Percentiles rank a stretch among this genome's conserved stretches.
These are phyloP conservation scores for Odontocerum albicorne DNA, from an alignment of 2,888 invertebrate genomes.

Conservation along the genomic window DNA sequence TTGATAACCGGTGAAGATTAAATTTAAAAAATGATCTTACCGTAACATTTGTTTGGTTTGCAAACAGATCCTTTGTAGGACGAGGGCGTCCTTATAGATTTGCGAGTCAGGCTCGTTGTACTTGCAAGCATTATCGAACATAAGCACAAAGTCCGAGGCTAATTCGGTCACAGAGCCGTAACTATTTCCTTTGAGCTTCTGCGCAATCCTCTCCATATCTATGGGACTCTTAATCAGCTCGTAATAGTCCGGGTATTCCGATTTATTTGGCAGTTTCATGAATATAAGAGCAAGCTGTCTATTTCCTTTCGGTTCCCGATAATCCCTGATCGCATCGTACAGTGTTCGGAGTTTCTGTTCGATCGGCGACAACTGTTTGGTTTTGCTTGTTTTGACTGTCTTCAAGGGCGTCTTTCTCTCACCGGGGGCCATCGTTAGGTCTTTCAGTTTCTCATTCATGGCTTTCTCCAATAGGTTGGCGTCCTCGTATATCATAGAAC, in stretches of 20 bases:
- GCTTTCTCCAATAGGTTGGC: conserved; percentile 86
- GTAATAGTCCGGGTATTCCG: conserved; percentile 96
- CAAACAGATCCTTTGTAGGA: conserved; percentile 86
- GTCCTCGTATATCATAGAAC: conserved; percentile 93
- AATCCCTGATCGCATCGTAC: conserved; percentile 88
- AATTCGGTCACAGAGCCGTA: conserved; percentile 87
- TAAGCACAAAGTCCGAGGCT: conserved; percentile 84
- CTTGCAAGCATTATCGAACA: conserved; percentile 97
- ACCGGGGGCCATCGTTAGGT: conserved; percentile 62
- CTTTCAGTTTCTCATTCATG: conserved; percentile 79
- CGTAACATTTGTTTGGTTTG: conserved; percentile 89
- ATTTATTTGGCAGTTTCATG: conserved; percentile 90
- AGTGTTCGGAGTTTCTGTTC: conserved; percentile 82
- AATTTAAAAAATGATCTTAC: conserved; percentile 45
- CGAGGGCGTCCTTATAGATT: conserved; percentile 94
- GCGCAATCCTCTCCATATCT: conserved; percentile 92
- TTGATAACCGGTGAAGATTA: too few species aligned
- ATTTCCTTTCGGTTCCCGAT: conserved; percentile 78
- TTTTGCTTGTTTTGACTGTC: conserved; percentile 44
- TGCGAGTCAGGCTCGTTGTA: conserved; percentile 97
- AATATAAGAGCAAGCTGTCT: conserved; percentile 94
- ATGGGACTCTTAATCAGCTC: conserved; percentile 96
- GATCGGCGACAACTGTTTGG: conserved; percentile 59
- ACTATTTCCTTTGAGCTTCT: conserved; percentile 73
- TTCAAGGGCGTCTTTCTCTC: conserved; percentile 58